Base-by-base conservation (phyloP, 2,797 vertebrate species). In the Chaetophractus vellerosus region DNA sequence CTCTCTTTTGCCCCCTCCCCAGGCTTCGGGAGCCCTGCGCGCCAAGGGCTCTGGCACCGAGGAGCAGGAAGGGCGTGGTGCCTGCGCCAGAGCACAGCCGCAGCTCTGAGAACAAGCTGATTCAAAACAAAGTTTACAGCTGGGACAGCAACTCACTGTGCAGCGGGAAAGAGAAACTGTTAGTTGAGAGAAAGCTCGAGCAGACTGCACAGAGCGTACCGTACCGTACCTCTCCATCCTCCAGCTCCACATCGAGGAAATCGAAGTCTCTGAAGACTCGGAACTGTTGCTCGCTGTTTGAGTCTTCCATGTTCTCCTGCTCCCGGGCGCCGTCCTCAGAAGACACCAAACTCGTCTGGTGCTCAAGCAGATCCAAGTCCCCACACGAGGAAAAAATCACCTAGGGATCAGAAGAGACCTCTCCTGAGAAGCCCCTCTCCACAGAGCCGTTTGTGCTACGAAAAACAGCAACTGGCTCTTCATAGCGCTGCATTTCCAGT, bases 361-460 rank as follows among this genome's bases (percentile, higher is more conserved):
- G 99, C 98, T 99, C 99, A 97, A 99, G 99, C 98, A 99, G 98
- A 96, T 99, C 99, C 99, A 99, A 97, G 97, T 99, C 99, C n/a
- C 99, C 99, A 92, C 99, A 99, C 14, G 99, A 99, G 24, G 99
- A 99, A 98, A 99, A 99, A 98, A 99, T 99, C 94, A 99, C 99
- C 99, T 99, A 97, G 4, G 90, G 72, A 90, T 74, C 93, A 96
- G 96, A 96, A 91, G 94, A 97, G 95, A 89, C 88, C 96, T 95
- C 86, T 95, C 96, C 96, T 98, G 97, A 98, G 97, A 98, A 97
- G 94, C 93, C 10, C 94, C 96, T 88, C 90, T 94, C 94, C 84
- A 96, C 94, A 75, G 3, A 38, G 88, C 86, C 96, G 98, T 97
- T 98, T 97, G 97, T 97, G 90, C 83, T 96, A 93, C 63, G 69